phyloP scores from a whole-genome alignment of 1,140 invertebrate species.

The Bilobella aurantiaca region DNA sequence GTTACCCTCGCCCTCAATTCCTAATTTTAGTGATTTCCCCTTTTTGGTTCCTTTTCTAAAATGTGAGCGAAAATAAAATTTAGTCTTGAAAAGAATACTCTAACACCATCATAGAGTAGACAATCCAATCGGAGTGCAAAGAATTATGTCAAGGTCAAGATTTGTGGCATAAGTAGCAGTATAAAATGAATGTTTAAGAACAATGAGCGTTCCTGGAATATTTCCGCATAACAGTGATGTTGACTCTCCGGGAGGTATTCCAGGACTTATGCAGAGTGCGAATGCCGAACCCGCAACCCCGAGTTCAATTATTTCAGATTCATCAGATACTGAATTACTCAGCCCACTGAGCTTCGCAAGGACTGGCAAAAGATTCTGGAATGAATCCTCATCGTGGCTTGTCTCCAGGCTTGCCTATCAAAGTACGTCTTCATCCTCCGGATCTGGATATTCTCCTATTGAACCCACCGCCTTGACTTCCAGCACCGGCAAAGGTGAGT shows the following conservation, averaged over 20 bases:
- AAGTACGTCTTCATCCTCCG: slow-evolving; percentile 21
- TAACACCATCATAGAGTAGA: too few species aligned
- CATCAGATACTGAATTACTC: slow-evolving; percentile 17
- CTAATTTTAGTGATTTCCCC: too few species aligned
- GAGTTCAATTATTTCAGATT: slow-evolving; percentile 15
- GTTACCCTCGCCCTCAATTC: too few species aligned
- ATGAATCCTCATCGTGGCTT: slow-evolving; percentile 32
- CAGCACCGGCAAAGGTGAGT: neutral
- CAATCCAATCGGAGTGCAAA: too few species aligned
- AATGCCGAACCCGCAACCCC: slow-evolving; percentile 22
- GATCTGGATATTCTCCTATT: slow-evolving; percentile 26
- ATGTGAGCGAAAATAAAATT: too few species aligned
- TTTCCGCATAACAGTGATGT: neutral
- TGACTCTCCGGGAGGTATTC: slow-evolving; percentile 4
- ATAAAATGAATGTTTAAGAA: too few species aligned
- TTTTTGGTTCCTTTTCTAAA: too few species aligned
- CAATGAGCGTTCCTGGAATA: neutral
- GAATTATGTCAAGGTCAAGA: too few species aligned
- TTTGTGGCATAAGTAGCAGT: too few species aligned
- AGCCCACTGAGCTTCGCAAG: slow-evolving; percentile 23
- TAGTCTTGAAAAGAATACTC: too few species aligned
- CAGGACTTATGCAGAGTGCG: neutral
- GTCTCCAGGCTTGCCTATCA: slow-evolving; percentile 26
- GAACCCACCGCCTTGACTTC: neutral
- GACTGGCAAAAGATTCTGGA: slow-evolving; percentile 27